Base-by-base conservation (phyloP, 1,140 invertebrate genomes). In the Zaprionus ghesquierei region DNA sequence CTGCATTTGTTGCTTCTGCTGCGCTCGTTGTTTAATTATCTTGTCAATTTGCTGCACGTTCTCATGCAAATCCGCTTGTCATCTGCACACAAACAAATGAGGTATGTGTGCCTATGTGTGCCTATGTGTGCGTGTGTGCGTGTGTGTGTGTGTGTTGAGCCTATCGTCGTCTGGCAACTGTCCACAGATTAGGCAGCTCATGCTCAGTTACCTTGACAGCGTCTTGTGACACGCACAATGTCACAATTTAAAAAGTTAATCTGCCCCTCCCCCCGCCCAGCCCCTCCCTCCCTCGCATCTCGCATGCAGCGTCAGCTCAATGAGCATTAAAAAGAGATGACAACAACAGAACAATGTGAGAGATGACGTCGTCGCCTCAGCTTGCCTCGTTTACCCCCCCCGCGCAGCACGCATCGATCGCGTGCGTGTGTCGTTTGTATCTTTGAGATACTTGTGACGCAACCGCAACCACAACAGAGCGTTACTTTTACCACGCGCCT, bases 31-130 rank as follows among this genome's bases (percentile, higher is more conserved):
- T 55, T 79, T 79, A 70, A 74, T 79, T 79, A 79, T 79, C 70
- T 79, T 79, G 77, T 79, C 79, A 79, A 79, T 79, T 79, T 79
- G 76, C 66, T 69, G 70, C 77, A 79, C 77, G 77, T 79, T 74
- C 44, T 56, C 60, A 77, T 78, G 75, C 75, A 78, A 78, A 78
- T 78, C 75, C 75, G 75, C 75, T 58, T 78, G 75, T 77, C 75
- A 77, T 71, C 75, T 72, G 61, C 41, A 23, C 53, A 55, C 63
- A 61, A 54, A 69, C 29, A 74, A 78, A 79, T 64, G 59, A 77
- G 54, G 68, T 81, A 54, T 54, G 27, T 31, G 2, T 58, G 38
- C n/a, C 9, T 12, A 9, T 12, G 9, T 22, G 6, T 15, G n/a
- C 15, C 0, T 15, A 0, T 38, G 4, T 38, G 5, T n/a, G 33